phyloP scores from a whole-genome alignment of 2,797 vertebrate genomes.

The Glyptemys insculpta region DNA sequence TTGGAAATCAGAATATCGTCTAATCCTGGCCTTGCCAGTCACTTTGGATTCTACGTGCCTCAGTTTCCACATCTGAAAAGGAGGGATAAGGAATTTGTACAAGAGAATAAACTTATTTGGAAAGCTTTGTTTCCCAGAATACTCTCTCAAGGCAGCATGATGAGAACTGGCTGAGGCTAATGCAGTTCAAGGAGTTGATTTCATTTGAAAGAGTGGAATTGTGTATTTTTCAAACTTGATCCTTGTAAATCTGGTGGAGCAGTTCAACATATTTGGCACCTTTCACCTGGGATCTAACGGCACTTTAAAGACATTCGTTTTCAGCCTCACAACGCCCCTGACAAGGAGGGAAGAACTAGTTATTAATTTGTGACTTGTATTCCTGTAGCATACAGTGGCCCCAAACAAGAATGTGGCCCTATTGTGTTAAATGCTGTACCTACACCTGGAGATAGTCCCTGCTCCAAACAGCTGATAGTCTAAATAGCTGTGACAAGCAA shows the following conservation, averaged over 20 bases:
- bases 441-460: constrained; percentile 34
- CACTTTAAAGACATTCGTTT: constrained; percentile 69
- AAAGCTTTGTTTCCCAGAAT: constrained; percentile 53
- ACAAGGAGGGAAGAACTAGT: constrained; percentile 54
- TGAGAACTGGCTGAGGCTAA: constrained; percentile 71
- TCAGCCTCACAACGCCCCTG: constrained; percentile 67
- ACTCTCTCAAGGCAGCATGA: constrained; percentile 71
- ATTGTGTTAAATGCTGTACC: constrained; percentile 55
- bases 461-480: background rate
- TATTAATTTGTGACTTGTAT: constrained; percentile 71
- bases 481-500: background rate
- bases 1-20: constrained; percentile 59
- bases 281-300: constrained; percentile 73
- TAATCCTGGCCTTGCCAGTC: constrained; percentile 48
- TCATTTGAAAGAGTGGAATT: constrained; percentile 58
- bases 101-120: constrained; percentile 41
- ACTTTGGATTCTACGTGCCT: constrained; percentile 60
- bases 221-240: constrained; percentile 76
- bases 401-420: constrained; percentile 45
- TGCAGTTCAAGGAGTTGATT: constrained; percentile 62
- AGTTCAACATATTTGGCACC: constrained; percentile 73
- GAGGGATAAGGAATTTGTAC: background rate
- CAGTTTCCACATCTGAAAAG: constrained; percentile 59
- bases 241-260: constrained; percentile 73
- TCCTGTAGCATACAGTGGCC: constrained; percentile 41